These are phyloP conservation scores for Tortricodes alternella DNA, from an alignment of 2,888 invertebrate species.

Conservation along the genomic window DNA sequence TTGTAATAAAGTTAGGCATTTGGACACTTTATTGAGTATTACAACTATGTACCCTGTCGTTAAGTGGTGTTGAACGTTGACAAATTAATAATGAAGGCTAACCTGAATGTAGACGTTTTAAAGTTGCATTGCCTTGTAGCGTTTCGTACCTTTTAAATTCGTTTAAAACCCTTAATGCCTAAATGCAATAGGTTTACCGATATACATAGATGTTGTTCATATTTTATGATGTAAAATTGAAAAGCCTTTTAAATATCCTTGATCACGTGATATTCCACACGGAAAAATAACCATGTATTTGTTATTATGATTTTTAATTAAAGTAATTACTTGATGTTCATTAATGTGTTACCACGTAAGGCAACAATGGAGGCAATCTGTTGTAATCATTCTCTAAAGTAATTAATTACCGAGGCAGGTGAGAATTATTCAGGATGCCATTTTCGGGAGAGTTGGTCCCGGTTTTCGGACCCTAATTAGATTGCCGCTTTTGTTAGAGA, in stretches of 20 bases:
- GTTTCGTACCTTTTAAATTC: no score
- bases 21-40: slow-evolving; percentile 9
- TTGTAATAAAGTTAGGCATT: slow-evolving; percentile 30
- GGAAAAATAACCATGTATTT: background rate
- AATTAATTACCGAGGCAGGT: slow-evolving; percentile 29
- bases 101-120: background rate
- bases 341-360: slow-evolving; percentile 19
- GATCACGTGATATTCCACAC: no score
- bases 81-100: slow-evolving; percentile 2
- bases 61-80: slow-evolving; percentile 16
- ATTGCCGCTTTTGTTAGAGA: slow-evolving; percentile 28
- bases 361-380: slow-evolving; percentile 25
- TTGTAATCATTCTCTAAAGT: slow-evolving; percentile 31
- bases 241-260: no score
- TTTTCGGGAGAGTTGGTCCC: slow-evolving; percentile 20
- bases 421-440: slow-evolving; percentile 30
- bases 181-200: no score
- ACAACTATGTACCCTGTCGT: slow-evolving; percentile 17
- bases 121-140: background rate
- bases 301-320: slow-evolving; percentile 25
- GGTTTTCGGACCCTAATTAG: slow-evolving; percentile 29
- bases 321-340: slow-evolving; percentile 20
- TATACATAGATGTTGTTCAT: no score
- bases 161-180: no score
- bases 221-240: no score